Conservation (phyloP, 2,888 invertebrate species). For the Epinotia demarniana region DNA sequence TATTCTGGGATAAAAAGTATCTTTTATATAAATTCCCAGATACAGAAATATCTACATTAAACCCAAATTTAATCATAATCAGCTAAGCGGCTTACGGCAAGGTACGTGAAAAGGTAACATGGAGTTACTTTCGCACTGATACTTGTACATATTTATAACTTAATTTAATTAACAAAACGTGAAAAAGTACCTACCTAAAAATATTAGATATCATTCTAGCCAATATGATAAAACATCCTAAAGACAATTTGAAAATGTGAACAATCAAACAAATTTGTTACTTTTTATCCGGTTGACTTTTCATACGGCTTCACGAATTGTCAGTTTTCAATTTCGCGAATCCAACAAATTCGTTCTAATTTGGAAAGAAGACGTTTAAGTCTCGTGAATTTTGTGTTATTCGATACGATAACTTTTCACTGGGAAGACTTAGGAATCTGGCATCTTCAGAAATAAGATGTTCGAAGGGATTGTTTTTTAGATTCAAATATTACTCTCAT, state of each 20-base stretch:
- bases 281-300: background rate
- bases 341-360: background rate
- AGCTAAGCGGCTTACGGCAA: too few relatives aligned
- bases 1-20: too few relatives aligned
- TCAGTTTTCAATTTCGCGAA: background rate
- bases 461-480: background rate
- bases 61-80: too few relatives aligned
- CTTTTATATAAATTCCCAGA: too few relatives aligned
- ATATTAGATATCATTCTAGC: background rate
- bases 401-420: conserved; percentile 2
- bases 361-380: conserved; percentile 3
- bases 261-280: background rate
- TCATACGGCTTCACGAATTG: background rate
- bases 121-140: too few relatives aligned
- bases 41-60: too few relatives aligned
- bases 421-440: background rate
- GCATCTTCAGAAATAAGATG: background rate
- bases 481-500: background rate
- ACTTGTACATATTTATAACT: too few relatives aligned
- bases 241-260: background rate
- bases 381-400: background rate
- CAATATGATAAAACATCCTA: too few relatives aligned
- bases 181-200: too few relatives aligned
- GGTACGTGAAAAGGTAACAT: too few relatives aligned
- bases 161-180: too few relatives aligned